Percentiles rank a stretch among this genome's conserved stretches.
phyloP scores from a whole-genome alignment of 2,797 vertebrate species.

The Craterocephalus amniculus region DNA sequence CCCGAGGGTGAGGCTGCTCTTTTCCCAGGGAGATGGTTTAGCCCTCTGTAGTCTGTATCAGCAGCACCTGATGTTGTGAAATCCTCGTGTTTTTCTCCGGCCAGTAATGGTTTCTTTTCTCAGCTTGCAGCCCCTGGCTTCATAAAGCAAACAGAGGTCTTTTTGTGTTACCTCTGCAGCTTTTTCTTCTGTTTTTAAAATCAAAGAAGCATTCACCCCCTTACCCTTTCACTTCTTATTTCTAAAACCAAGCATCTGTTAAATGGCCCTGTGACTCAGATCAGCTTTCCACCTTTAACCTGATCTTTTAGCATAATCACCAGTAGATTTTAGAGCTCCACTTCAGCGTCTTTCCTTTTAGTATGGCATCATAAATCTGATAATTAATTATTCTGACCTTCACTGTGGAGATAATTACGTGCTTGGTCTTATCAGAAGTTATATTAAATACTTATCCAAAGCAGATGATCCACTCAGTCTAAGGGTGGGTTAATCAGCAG shows the following conservation, averaged over 20 bases:
- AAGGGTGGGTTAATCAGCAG: constrained; percentile 37
- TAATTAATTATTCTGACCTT: constrained; percentile 6
- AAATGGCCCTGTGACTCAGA: constrained; percentile 58
- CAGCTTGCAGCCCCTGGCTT: constrained; percentile 56
- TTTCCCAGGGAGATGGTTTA: constrained; percentile 56
- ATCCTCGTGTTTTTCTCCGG: constrained; percentile 71
- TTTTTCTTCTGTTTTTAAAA: constrained; percentile 39
- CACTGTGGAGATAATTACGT: constrained; percentile 9
- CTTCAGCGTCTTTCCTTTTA: constrained; percentile 7
- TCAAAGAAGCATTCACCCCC: constrained; percentile 54
- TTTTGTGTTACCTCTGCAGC: constrained; percentile 63
- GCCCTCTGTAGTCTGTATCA: constrained; percentile 36
- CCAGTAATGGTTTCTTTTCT: constrained; percentile 43
- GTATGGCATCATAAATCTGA: not conserved
- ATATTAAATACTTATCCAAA: constrained; percentile 27
- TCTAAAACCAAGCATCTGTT: constrained; percentile 24
- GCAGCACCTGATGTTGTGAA: constrained; percentile 65
- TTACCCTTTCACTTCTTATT: constrained; percentile 50
- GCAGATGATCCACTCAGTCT: constrained; percentile 29
- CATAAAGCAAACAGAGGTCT: constrained; percentile 60
- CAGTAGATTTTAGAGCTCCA: not conserved
- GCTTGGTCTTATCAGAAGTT: not conserved
- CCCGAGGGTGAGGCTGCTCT: constrained; percentile 61
- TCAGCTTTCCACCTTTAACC: constrained; percentile 46
- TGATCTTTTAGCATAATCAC: constrained; percentile 27